Evolutionary conservation across 1,140 invertebrate species (phyloP).

Genomic region (Arctopsyche grandis): DNA sequence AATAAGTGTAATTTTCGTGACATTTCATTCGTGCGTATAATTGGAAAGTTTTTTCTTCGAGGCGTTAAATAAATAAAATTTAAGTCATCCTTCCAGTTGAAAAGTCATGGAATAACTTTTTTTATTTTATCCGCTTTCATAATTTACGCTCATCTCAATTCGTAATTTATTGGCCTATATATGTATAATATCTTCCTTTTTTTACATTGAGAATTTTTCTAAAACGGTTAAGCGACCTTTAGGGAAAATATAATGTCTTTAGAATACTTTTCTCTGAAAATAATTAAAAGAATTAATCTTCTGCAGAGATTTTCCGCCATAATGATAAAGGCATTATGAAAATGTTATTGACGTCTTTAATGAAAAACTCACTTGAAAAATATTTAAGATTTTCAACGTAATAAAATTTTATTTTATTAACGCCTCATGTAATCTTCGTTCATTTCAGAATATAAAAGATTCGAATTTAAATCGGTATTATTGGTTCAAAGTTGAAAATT

Average conservation of each 20-base stretch:
- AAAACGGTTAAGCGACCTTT: too few relatives aligned
- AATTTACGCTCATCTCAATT: slow-evolving; percentile 8
- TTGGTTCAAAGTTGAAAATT: too few relatives aligned
- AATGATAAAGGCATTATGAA: neutral
- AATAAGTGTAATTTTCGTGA: too few relatives aligned
- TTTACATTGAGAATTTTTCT: too few relatives aligned
- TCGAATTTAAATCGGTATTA: too few relatives aligned
- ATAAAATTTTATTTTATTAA: too few relatives aligned
- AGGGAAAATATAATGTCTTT: neutral
- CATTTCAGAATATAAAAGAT: too few relatives aligned
- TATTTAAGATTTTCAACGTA: too few relatives aligned
- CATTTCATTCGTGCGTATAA: neutral
- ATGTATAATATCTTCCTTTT: neutral
- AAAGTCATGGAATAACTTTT: neutral
- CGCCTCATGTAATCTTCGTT: too few relatives aligned
- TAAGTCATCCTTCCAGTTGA: neutral
- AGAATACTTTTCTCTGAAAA: slow-evolving; percentile 1
- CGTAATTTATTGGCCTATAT: slow-evolving; percentile 22
- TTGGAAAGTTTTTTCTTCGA: neutral
- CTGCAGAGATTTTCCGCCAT: neutral
- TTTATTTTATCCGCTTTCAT: neutral
- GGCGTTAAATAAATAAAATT: neutral
- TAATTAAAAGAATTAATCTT: slow-evolving; percentile 35
- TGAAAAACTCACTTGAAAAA: neutral
- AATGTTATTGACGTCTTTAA: neutral